These are phyloP conservation scores for Idaea aversata DNA, from an alignment of 2,888 invertebrate species.

Conservation along the genomic window DNA sequence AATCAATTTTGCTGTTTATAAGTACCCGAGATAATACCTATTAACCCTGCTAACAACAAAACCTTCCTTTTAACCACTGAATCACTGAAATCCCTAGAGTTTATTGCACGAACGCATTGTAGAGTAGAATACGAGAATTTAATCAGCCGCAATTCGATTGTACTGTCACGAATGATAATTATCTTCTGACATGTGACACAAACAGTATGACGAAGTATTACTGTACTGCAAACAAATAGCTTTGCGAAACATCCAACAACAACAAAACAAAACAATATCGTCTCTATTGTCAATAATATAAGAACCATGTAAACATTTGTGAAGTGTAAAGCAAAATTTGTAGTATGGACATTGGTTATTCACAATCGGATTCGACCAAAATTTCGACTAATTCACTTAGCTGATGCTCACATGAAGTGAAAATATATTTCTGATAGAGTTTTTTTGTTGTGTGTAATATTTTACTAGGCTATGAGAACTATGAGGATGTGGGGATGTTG, in stretches of 20 bases:
- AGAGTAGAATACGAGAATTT: slow-evolving; percentile 24
- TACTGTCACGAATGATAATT: slow-evolving; percentile 39
- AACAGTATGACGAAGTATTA: slow-evolving; percentile 36
- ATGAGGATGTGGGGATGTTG: no score
- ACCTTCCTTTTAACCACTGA: neutral
- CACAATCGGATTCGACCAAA: slow-evolving; percentile 24
- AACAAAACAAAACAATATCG: slow-evolving; percentile 13
- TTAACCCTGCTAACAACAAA: neutral
- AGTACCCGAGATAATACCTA: neutral
- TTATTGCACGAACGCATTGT: neutral
- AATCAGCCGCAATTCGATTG: slow-evolving; percentile 35
- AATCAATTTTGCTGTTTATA: neutral
- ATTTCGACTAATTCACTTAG: slow-evolving; percentile 22
- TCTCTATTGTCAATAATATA: neutral
- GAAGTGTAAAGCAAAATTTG: neutral
- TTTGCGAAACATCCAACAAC: neutral
- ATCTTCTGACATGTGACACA: slow-evolving; percentile 41
- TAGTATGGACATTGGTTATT: slow-evolving; percentile 26
- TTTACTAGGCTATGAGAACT: no score
- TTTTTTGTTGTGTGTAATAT: no score
- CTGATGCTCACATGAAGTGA: slow-evolving; percentile 9
- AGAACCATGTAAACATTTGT: neutral
- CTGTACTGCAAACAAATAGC: slow-evolving; percentile 24
- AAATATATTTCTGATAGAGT: slow-evolving; percentile 8
- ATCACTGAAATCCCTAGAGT: neutral